A percentile compares a stretch with the other conserved stretches of the same genome.
Conservation (phyloP, 2,113 vertebrate genomes). For the Poeciliopsis prolifica region DNA sequence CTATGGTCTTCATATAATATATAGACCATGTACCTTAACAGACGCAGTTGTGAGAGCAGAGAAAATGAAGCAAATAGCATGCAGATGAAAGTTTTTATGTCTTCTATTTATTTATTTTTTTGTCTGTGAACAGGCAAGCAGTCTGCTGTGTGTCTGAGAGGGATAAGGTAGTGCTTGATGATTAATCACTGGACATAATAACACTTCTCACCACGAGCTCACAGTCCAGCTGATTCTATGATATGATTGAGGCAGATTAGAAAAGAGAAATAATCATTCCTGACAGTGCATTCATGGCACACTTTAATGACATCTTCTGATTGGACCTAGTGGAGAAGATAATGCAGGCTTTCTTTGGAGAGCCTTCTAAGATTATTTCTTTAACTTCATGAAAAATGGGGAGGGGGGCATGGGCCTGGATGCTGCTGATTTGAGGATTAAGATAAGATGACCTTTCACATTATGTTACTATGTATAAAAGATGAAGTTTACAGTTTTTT, state of each 20-base stretch:
- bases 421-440: slow-evolving; percentile 81
- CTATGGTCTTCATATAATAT: slow-evolving; percentile 22
- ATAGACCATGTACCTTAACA: slow-evolving; percentile 12
- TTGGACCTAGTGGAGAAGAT: slow-evolving; percentile 69
- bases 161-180: slow-evolving; percentile 70
- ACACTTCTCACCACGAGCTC: slow-evolving; percentile 70
- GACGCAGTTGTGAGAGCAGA: slow-evolving; percentile 13
- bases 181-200: slow-evolving; percentile 76
- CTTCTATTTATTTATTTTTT: slow-evolving; percentile 28
- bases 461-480: slow-evolving; percentile 80
- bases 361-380: slow-evolving; percentile 77
- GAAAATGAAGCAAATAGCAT: slow-evolving; percentile 42
- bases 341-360: slow-evolving; percentile 74
- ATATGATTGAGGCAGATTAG: slow-evolving; percentile 73
- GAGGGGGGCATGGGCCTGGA: slow-evolving; percentile 66
- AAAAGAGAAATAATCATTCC: slow-evolving; percentile 73
- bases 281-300: slow-evolving; percentile 70
- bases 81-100: slow-evolving; percentile 50
- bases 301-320: slow-evolving; percentile 76
- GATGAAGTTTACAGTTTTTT: slow-evolving; percentile 74
- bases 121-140: slow-evolving; percentile 40
- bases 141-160: slow-evolving; percentile 55
- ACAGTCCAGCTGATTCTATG: slow-evolving; percentile 74
- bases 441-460: slow-evolving; percentile 81
- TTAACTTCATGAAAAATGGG: slow-evolving; percentile 77